A percentile compares a stretch with the other conserved stretches of the same genome.
These are phyloP conservation scores for Rhopalosiphum nymphaeae DNA, from an alignment of 2,888 invertebrate species.

Conservation along the genomic window DNA sequence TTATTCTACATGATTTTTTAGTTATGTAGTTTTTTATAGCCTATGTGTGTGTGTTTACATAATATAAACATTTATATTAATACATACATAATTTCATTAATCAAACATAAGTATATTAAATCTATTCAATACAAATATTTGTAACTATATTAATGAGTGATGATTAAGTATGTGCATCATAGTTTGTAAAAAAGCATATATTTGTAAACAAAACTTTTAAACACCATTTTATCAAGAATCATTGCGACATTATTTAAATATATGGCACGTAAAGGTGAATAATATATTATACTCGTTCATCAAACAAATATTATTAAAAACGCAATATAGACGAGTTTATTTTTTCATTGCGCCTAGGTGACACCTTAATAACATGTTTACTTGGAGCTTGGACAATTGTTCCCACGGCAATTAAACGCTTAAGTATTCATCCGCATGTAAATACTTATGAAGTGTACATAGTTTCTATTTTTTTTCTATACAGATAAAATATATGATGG, in stretches of 20 bases:
- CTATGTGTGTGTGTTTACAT: background rate
- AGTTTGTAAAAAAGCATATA: background rate
- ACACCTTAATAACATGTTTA: constrained; percentile 35
- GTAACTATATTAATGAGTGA: background rate
- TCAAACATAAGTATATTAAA: background rate
- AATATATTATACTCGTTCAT: background rate
- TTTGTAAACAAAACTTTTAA: background rate
- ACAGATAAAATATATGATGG: constrained; percentile 32
- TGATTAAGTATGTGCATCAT: background rate
- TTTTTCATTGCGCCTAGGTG: background rate
- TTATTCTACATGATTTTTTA: background rate
- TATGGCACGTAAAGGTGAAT: background rate
- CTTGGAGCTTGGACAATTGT: constrained; percentile 40
- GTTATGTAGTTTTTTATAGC: background rate
- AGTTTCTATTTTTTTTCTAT: constrained; percentile 43
- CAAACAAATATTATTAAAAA: background rate
- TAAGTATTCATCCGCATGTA: constrained; percentile 27
- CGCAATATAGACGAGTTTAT: background rate
- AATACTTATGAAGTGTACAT: constrained; percentile 28
- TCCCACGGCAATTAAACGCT: constrained; percentile 61
- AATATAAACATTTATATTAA: background rate
- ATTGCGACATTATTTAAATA: background rate
- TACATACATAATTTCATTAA: background rate
- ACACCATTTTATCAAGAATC: background rate
- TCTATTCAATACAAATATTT: background rate